Conservation (phyloP, 2,797 vertebrate species). For the Aratinga solstitialis region DNA sequence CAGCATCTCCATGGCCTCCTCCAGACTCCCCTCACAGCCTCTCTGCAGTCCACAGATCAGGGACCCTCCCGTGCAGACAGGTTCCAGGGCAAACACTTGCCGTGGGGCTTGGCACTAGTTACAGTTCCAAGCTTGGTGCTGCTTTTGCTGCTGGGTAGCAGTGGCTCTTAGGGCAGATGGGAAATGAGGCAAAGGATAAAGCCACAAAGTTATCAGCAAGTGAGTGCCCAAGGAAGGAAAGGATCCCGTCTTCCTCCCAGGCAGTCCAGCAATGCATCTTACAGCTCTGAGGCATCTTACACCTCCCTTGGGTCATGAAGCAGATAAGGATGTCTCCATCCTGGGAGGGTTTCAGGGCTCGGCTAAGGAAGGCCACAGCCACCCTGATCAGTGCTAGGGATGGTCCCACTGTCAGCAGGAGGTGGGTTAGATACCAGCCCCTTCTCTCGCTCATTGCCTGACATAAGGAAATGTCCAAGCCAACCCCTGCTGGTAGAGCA, state of each 20-base stretch:
- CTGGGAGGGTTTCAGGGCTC: background rate
- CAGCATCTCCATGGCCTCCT: background rate
- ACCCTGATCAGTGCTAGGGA: background rate
- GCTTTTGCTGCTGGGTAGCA: background rate
- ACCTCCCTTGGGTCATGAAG: background rate
- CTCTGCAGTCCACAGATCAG: background rate
- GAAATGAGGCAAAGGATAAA: background rate
- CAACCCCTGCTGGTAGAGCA: background rate
- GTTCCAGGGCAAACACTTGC: background rate
- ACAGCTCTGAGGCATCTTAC: background rate
- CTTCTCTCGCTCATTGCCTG: background rate
- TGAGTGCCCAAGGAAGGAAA: background rate
- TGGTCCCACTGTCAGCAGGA: background rate
- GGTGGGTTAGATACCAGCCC: background rate
- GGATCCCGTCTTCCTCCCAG: background rate
- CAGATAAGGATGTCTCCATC: background rate
- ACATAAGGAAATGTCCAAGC: background rate
- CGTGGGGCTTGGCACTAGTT: background rate
- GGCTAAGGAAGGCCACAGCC: background rate
- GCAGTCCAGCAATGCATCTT: rapidly evolving
- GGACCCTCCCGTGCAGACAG: background rate
- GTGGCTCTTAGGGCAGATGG: background rate
- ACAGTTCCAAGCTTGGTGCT: background rate
- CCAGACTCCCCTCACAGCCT: background rate
- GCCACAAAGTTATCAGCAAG: background rate